Conservation (phyloP, 1,140 invertebrate species). For the Orius laevigatus region DNA sequence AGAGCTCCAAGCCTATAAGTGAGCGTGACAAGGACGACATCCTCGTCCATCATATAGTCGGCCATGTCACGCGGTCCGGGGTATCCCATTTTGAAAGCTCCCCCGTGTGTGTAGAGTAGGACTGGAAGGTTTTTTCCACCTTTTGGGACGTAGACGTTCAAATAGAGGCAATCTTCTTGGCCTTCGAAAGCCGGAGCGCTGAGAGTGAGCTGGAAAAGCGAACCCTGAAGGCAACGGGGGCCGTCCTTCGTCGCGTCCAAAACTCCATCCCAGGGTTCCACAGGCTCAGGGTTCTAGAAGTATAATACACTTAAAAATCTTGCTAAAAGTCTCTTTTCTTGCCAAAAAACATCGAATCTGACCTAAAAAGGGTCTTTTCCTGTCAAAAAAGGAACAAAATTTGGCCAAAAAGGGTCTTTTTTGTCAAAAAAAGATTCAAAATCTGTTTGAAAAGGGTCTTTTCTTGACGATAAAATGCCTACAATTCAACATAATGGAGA, state of each 20-base stretch:
- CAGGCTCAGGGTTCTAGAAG: background rate
- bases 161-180: background rate
- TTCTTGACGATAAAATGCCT: no score
- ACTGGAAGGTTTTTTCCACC: constrained; percentile 3
- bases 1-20: constrained; percentile 9
- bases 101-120: constrained; percentile 6
- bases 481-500: no score
- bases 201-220: no score
- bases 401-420: no score
- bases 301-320: no score
- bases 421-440: no score
- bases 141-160: constrained; percentile 2
- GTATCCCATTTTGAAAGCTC: background rate
- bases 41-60: constrained; percentile 11
- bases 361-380: no score
- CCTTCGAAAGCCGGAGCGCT: no score
- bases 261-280: background rate
- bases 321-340: no score
- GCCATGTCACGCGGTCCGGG: background rate
- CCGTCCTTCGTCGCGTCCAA: background rate
- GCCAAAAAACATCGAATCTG: no score
- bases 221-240: background rate
- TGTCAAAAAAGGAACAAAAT: no score
- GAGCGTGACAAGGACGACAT: constrained; percentile 11
- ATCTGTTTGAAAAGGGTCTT: no score